Evolutionary conservation across 2,113 vertebrate genomes (phyloP), one percentile per base, ranked within the genome.

Genomic region (Shinisaurus crocodilurus): DNA sequence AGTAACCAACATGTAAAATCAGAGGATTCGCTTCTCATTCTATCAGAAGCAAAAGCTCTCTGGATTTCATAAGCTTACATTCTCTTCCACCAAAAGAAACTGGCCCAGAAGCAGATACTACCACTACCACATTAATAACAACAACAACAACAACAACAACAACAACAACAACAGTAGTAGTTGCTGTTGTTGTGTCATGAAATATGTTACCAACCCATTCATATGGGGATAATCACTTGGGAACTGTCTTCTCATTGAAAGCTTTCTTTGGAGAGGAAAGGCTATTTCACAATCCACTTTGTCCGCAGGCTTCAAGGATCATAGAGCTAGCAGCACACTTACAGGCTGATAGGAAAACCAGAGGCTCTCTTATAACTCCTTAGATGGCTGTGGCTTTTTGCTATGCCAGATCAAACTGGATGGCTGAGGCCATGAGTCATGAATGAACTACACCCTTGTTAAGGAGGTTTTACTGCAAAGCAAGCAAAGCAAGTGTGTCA

Each of bases 381-480:
- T 80, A 70, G 43, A 70, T 2, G 6, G 34, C n/a, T 34, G 25
- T 1, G 5, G 10, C 9, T 54, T 90, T 86, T 84, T 63, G 23
- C 57, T 65, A 48, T 29, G 27, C 8, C 29, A 83, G n/a, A n/a
- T 43, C 69, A 45, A 45, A 43, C 69, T 48, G 54, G 8, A 60
- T 67, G 91, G 86, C 76, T 93, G 27, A 60, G 94, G 37, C 92
- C 83, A 34, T 72, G 88, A 91, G 84, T 18, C 25, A 6, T 37
- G 48, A 90, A 87, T 92, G 81, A 95, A 48, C 76, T 70, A 54
- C 27, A 57, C n/a, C 60, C 89, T 84, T 6, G 23, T 0, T 89
- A 89, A 91, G 82, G 77, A 96, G 85, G 65, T 88, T 92, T 89
- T 85, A 90, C 88, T 29, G 82, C 37, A 89, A 57, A 90, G 69